phyloP scores from a whole-genome alignment of 2,113 vertebrate species.

The Solea senegalensis region DNA sequence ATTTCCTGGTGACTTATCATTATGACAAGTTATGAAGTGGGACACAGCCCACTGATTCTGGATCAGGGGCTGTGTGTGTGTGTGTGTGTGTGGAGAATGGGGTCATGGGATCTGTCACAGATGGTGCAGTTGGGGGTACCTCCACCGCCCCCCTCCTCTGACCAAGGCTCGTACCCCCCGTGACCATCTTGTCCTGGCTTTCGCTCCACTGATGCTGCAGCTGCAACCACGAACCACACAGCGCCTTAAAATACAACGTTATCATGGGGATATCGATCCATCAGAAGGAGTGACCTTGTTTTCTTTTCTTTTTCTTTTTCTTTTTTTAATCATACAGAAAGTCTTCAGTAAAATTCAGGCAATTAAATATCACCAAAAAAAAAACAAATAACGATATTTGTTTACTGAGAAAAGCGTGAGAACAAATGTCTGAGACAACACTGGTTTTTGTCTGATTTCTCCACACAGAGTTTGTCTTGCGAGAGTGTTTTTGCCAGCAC shows the following conservation, averaged over 20 bases:
- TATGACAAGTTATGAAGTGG: constrained; percentile 57
- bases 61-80: constrained; percentile 25
- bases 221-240: constrained; percentile 3
- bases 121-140: constrained; percentile 66
- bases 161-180: constrained; percentile 12
- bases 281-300: constrained; percentile 23
- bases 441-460: constrained; percentile 9
- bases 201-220: neutral
- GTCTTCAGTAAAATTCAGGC: neutral
- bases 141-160: constrained; percentile 27
- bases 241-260: constrained; percentile 35
- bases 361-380: constrained; percentile 12
- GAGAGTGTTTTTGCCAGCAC: neutral
- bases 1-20: constrained; percentile 55
- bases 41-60: constrained; percentile 56
- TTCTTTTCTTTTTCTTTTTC: no score
- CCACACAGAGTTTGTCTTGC: constrained; percentile 3
- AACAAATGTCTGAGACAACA: neutral
- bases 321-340: constrained; percentile 11
- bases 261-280: constrained; percentile 43
- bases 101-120: constrained; percentile 75
- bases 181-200: constrained; percentile 19
- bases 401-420: neutral
- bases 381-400: neutral
- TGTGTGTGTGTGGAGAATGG: constrained; percentile 55